phyloP scores from a whole-genome alignment of 2,888 invertebrate genomes.

The Drosophila phalerata region DNA sequence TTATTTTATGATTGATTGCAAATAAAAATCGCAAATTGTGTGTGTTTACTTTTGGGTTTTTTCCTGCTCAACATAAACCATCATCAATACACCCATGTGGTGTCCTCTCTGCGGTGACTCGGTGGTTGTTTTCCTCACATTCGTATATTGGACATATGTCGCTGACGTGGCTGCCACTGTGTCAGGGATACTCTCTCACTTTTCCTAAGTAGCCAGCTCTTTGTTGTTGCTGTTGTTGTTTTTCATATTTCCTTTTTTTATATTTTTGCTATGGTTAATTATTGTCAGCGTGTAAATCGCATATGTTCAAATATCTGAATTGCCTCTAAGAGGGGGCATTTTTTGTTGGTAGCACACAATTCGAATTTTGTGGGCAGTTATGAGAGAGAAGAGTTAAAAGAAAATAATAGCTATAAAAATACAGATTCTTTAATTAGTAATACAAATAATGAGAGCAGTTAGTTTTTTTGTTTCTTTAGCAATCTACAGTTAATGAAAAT shows the following conservation, averaged over 20 bases:
- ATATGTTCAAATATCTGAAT: slow-evolving; percentile 67
- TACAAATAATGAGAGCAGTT: not conserved
- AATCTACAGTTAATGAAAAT: no score
- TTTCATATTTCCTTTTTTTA: slow-evolving; percentile 33
- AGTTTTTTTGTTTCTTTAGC: not conserved
- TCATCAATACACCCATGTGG: slow-evolving; percentile 44
- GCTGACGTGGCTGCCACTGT: slow-evolving; percentile 66
- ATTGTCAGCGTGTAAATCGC: slow-evolving; percentile 66
- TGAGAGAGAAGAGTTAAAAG: not conserved
- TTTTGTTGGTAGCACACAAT: not conserved
- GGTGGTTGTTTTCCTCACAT: slow-evolving; percentile 54
- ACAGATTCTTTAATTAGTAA: not conserved
- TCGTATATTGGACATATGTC: slow-evolving; percentile 69
- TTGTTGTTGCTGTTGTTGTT: slow-evolving; percentile 26
- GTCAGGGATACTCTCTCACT: slow-evolving; percentile 20
- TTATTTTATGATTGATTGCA: slow-evolving; percentile 81
- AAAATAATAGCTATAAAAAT: not conserved
- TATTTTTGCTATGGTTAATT: slow-evolving; percentile 65
- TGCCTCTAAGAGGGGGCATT: slow-evolving; percentile 13
- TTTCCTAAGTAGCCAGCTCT: slow-evolving; percentile 46
- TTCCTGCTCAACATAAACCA: slow-evolving; percentile 40
- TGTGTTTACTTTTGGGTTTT: slow-evolving; percentile 73
- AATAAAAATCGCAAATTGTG: slow-evolving; percentile 80
- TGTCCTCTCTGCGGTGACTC: slow-evolving; percentile 16
- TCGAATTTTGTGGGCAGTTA: slow-evolving; percentile 4